Percentiles rank a stretch among this genome's conserved stretches.
Evolutionary conservation across 2,888 invertebrate genomes (phyloP).

Genomic region (Slavum lentiscoides): DNA sequence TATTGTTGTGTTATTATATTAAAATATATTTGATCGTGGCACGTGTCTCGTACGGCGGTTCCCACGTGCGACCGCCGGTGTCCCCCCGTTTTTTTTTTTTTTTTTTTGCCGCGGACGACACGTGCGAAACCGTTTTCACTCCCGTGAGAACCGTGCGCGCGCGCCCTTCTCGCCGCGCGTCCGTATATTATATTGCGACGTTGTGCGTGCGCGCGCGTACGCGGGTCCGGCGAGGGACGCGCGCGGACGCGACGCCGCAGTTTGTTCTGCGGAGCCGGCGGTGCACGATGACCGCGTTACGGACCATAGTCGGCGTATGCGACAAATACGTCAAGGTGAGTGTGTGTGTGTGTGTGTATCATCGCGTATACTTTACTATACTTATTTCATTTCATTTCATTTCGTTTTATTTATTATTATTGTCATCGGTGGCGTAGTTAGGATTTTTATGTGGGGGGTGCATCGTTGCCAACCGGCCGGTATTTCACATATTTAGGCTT

Average conservation of each 20-base stretch:
- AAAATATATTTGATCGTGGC: conserved; percentile 49
- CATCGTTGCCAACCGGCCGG: no score
- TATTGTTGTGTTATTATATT: conserved; percentile 41
- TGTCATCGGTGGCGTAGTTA: no score
- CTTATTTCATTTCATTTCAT: no score
- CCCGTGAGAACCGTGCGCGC: conserved; percentile 39
- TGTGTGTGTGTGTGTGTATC: no score
- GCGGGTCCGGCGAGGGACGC: background rate
- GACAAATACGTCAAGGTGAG: conserved; percentile 39
- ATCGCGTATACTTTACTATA: no score
- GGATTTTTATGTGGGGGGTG: no score
- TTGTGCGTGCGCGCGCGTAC: no score
- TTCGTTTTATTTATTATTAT: no score
- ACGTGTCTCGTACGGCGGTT: conserved; percentile 37
- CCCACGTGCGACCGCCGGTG: conserved; percentile 46
- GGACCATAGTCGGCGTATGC: conserved; percentile 15
- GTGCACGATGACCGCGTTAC: conserved; percentile 44
- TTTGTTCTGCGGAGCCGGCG: conserved; percentile 11
- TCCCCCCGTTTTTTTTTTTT: conserved; percentile 28
- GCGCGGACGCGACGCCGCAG: background rate
- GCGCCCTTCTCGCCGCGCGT: background rate
- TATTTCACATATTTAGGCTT: no score
- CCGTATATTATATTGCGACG: background rate
- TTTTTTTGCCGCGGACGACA: background rate
- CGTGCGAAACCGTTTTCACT: conserved; percentile 50